Percentiles rank a stretch among this genome's conserved stretches.
Conservation (phyloP, 2,113 vertebrate genomes). For the Thunnus thynnus region DNA sequence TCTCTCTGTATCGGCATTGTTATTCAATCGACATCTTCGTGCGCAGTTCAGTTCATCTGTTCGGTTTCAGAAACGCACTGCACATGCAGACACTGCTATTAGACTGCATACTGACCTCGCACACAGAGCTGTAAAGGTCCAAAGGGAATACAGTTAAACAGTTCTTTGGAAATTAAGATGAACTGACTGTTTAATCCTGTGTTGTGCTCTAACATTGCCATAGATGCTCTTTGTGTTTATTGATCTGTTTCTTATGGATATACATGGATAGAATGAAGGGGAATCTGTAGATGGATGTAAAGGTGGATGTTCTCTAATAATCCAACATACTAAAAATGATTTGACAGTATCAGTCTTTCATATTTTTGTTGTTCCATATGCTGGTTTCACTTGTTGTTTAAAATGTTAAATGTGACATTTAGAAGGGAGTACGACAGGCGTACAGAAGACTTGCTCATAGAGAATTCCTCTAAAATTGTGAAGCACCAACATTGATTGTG, state of each 20-base stretch:
- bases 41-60: slow-evolving; percentile 12
- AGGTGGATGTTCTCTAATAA: slow-evolving; percentile 18
- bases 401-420: slow-evolving; percentile 3
- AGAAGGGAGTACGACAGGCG: slow-evolving; percentile 10
- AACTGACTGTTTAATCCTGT: neutral
- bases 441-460: neutral
- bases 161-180: slow-evolving; percentile 1
- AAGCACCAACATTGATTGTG: slow-evolving; percentile 8
- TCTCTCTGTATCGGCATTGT: neutral
- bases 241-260: neutral
- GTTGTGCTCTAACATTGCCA: slow-evolving; percentile 1
- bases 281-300: slow-evolving; percentile 1
- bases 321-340: neutral
- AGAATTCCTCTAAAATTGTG: slow-evolving; percentile 9
- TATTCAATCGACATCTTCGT: neutral
- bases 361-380: slow-evolving; percentile 12
- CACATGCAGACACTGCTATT: neutral
- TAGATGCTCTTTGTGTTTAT: slow-evolving; percentile 1
- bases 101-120: slow-evolving; percentile 11
- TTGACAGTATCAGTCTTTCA: neutral
- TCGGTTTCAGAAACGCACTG: neutral
- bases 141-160: slow-evolving; percentile 54
- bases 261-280: slow-evolving; percentile 1
- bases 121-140: slow-evolving; percentile 37
- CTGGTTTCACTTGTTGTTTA: slow-evolving; percentile 23